These are phyloP conservation scores for Cottoperca gobio DNA, from an alignment of 2,797 vertebrate species.

Conservation along the genomic window DNA sequence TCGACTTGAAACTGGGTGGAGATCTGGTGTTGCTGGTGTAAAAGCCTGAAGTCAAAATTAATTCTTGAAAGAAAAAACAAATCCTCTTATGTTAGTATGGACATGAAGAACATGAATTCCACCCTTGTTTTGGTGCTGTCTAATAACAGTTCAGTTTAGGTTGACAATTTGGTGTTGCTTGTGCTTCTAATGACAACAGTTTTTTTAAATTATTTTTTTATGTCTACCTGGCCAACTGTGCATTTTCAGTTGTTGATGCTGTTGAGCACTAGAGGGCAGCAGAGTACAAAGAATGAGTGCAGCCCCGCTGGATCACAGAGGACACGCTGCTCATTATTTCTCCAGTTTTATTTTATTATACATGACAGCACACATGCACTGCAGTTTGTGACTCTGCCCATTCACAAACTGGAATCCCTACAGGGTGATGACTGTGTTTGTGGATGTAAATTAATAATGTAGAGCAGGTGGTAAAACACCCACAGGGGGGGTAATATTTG, in stretches of 20 bases:
- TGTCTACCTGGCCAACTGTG: neutral
- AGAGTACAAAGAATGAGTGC: constrained; percentile 56
- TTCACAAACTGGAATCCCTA: neutral
- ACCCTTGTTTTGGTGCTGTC: neutral
- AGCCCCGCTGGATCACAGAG: neutral
- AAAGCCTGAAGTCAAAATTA: too few species aligned
- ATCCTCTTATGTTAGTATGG: neutral
- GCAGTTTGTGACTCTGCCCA: neutral
- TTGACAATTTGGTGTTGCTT: neutral
- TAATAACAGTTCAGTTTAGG: neutral
- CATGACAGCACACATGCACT: neutral
- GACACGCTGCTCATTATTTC: neutral
- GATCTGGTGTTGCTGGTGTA: neutral
- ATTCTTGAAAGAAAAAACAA: neutral
- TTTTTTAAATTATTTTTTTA: neutral
- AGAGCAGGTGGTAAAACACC: neutral
- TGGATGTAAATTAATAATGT: neutral
- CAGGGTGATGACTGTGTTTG: neutral
- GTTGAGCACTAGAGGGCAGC: constrained; percentile 76
- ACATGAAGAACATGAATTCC: neutral
- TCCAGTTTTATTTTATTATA: neutral
- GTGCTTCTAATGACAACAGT: neutral
- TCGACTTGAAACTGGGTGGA: neutral
- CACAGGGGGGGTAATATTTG: neutral
- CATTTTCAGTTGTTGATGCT: neutral